Evolutionary conservation across 2,888 invertebrate species (phyloP), one percentile per base, ranked within the genome.

Genomic region (Argyresthia goedartella): DNA sequence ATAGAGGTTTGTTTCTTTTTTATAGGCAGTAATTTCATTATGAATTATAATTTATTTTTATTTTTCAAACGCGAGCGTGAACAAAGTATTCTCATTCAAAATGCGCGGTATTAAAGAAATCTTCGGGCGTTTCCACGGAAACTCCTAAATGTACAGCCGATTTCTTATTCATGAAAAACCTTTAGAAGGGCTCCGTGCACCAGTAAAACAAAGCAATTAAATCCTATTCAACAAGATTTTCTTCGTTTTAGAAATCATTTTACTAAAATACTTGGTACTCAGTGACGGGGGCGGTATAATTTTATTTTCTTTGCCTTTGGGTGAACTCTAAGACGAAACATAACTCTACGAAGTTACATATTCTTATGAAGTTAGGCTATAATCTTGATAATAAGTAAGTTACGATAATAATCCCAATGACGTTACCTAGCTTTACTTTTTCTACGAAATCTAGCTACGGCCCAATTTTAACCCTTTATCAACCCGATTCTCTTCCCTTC

Each of bases 311-410:
- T 39, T 39, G 39, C n/a, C 39, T 39, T 39, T 11, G 10, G 11
- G 10, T 39, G 39, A 39, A 10, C 11, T 39, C n/a, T 39, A 3
- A 10, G n/a, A 39, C 10, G 8, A 39, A 10, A 39, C 13, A 13
- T 44, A 14, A 44, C 44, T n/a, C 13, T 49, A 50, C 50, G 41
- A 50, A 41, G 33, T 50, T 73, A 81, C 77, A 76, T 75, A 79
- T 82, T 85, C 85, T 85, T 86, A 86, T 86, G 85, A 86, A 66
- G 63, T 66, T 85, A 84, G 82, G 80, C 77, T 85, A 81, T 78
- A 79, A 73, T 69, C 70, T 76, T 77, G 69, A 72, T 66, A 60
- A 69, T 67, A 80, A 81, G 76, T 61, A 71, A 75, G 73, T 79
- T 72, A 64, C 79, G 78, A 71, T 71, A 63, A 65, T 73, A 76